Conservation (phyloP, 2,797 vertebrate genomes). For the Mycteria americana region DNA sequence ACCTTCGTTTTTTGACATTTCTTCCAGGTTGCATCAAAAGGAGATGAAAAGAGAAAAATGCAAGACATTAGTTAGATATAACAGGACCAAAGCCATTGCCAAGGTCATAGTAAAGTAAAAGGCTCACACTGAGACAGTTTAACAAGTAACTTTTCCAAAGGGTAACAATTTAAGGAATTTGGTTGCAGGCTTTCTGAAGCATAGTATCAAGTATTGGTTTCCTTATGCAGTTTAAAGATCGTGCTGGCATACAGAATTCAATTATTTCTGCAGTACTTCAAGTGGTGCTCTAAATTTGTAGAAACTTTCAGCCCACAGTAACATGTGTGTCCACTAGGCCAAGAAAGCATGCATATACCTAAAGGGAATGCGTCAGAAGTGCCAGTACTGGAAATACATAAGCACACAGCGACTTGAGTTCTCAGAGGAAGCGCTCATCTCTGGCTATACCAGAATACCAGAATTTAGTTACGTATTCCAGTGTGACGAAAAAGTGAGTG, state of each 20-base stretch:
- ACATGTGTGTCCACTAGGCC: neutral
- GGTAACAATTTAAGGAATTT: neutral
- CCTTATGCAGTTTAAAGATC: neutral
- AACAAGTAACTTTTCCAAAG: neutral
- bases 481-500: neutral
- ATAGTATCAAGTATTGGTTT: neutral
- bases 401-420: neutral
- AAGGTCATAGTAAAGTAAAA: constrained; percentile 62
- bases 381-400: neutral
- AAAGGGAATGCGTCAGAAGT: neutral
- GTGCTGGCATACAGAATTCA: neutral
- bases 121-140: constrained; percentile 58
- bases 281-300: neutral
- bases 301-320: neutral
- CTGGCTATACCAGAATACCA: neutral
- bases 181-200: neutral
- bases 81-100: neutral
- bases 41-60: constrained; percentile 68
- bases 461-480: neutral
- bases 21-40: constrained; percentile 79
- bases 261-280: neutral
- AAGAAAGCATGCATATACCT: neutral
- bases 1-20: constrained; percentile 98
- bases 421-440: neutral
- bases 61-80: constrained; percentile 72